These are phyloP conservation scores for Meandrusa payeni DNA, from an alignment of 2,888 invertebrate genomes.

Conservation along the genomic window DNA sequence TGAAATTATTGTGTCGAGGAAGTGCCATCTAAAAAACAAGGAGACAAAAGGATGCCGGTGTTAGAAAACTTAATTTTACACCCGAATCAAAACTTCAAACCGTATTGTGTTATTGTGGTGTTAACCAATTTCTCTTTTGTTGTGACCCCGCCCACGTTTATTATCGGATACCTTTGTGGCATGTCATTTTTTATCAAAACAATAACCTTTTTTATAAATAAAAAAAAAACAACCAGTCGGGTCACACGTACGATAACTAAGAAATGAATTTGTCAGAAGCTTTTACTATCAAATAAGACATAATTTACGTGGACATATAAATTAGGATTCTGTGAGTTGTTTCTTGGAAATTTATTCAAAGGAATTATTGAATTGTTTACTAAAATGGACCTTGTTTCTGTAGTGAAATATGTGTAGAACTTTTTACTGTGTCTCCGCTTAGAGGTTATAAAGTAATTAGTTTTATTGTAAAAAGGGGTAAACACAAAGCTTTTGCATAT, in stretches of 20 bases:
- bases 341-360: slow-evolving; percentile 5
- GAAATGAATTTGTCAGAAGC: slow-evolving; percentile 59
- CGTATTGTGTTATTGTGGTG: slow-evolving; percentile 67
- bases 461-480: too few relatives aligned
- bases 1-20: slow-evolving; percentile 44
- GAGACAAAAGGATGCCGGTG: slow-evolving; percentile 56
- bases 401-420: too few relatives aligned
- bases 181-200: slow-evolving; percentile 80
- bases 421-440: too few relatives aligned
- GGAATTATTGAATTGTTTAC: slow-evolving; percentile 19
- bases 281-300: slow-evolving; percentile 50
- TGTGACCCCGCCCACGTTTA: slow-evolving; percentile 69
- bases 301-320: slow-evolving; percentile 59
- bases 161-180: slow-evolving; percentile 75
- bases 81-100: slow-evolving; percentile 67
- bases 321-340: slow-evolving; percentile 33
- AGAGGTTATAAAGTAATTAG: too few relatives aligned
- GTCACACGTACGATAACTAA: slow-evolving; percentile 49
- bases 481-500: too few relatives aligned
- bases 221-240: slow-evolving; percentile 41
- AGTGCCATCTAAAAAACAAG: slow-evolving; percentile 50
- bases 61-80: slow-evolving; percentile 76
- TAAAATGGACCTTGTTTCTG: too few relatives aligned
- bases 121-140: slow-evolving; percentile 77
- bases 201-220: slow-evolving; percentile 60